Conservation (phyloP, 2,113 vertebrate species). For the Corythornis cristatus region DNA sequence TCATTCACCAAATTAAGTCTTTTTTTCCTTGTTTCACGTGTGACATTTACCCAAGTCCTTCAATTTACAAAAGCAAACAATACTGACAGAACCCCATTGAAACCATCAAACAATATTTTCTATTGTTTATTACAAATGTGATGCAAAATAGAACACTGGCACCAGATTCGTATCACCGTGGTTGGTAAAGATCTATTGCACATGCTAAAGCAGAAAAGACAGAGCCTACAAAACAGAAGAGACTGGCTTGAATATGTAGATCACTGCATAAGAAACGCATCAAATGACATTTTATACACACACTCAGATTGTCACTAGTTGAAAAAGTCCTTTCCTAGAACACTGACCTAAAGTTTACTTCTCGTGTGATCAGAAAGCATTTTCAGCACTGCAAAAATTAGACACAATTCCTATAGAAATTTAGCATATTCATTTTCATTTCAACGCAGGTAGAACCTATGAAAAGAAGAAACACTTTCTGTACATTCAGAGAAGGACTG, state of each 20-base stretch:
- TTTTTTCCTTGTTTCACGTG: constrained; percentile 53
- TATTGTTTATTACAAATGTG: constrained; percentile 78
- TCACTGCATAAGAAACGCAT: constrained; percentile 75
- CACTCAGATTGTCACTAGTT: constrained; percentile 86
- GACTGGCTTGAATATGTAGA: constrained; percentile 74
- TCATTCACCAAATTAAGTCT: constrained; percentile 48
- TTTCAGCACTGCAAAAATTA: constrained; percentile 77
- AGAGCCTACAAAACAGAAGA: constrained; percentile 73
- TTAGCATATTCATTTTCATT: constrained; percentile 73
- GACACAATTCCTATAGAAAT: constrained; percentile 75
- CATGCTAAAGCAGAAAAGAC: constrained; percentile 83
- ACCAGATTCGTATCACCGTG: constrained; percentile 76
- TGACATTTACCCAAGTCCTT: constrained; percentile 62
- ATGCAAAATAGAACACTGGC: constrained; percentile 84
- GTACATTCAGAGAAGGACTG: constrained; percentile 75
- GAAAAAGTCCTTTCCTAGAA: constrained; percentile 78
- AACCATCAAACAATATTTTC: constrained; percentile 74
- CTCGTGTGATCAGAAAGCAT: constrained; percentile 77
- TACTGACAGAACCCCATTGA: constrained; percentile 74
- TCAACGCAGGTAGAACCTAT: constrained; percentile 73
- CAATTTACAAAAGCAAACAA: constrained; percentile 72
- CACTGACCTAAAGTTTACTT: constrained; percentile 81
- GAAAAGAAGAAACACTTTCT: constrained; percentile 65
- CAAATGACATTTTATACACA: constrained; percentile 76
- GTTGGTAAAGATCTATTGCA: constrained; percentile 84